Conservation (phyloP, 2,888 invertebrate genomes). For the Agelastica alni region DNA sequence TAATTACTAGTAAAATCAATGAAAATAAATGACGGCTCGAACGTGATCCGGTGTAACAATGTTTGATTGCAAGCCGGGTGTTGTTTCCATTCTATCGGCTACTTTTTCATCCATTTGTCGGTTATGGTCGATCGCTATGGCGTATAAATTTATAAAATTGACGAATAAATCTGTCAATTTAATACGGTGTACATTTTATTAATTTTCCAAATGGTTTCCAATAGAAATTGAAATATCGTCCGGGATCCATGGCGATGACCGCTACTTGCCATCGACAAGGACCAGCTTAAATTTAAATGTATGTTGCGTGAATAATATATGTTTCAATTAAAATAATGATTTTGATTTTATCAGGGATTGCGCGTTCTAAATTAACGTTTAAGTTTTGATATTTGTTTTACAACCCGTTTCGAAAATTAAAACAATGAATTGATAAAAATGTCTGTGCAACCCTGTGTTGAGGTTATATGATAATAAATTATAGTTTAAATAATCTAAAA, state of each 20-base stretch:
- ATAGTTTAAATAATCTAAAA: no score
- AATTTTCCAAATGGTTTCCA: slow-evolving; percentile 32
- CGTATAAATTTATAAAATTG: slow-evolving; percentile 35
- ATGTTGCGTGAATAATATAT: background rate
- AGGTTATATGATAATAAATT: no score
- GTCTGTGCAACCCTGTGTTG: no score
- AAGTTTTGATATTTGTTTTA: no score
- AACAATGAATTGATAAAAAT: no score
- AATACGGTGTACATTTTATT: slow-evolving; percentile 40
- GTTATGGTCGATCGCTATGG: background rate
- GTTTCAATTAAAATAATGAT: background rate
- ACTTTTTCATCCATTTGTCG: slow-evolving; percentile 1
- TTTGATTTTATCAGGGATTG: no score
- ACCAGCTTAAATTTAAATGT: background rate
- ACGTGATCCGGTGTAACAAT: no score
- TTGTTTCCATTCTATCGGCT: slow-evolving; percentile 1
- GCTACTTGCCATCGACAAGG: background rate
- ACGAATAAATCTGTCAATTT: slow-evolving; percentile 40
- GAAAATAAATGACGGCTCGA: no score
- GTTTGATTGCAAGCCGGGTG: background rate
- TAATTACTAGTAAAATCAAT: no score
- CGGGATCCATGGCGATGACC: slow-evolving; percentile 1
- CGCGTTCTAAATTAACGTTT: no score
- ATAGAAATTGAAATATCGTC: slow-evolving; percentile 30
- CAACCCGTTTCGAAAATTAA: no score